These are phyloP conservation scores for Bombylius major DNA, from an alignment of 2,888 invertebrate species.

Conservation along the genomic window DNA sequence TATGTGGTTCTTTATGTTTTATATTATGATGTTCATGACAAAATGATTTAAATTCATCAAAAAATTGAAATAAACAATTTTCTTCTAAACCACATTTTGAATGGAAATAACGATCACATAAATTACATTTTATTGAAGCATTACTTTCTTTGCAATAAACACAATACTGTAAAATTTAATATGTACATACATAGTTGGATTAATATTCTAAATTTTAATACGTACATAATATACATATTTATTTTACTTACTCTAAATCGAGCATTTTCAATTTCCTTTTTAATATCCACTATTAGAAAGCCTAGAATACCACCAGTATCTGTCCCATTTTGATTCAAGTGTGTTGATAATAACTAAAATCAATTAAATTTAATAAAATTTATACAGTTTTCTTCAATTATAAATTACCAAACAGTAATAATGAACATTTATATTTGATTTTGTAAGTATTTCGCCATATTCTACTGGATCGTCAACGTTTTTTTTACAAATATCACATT, in stretches of 20 bases:
- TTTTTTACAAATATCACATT: constrained; percentile 10
- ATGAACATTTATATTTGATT: constrained; percentile 21
- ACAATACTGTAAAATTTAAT: constrained; percentile 16
- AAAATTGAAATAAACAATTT: constrained; percentile 20
- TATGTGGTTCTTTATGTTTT: constrained; percentile 16
- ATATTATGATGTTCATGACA: constrained; percentile 23
- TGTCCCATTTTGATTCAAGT: constrained; percentile 51
- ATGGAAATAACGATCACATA: constrained; percentile 24
- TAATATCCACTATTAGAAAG: constrained; percentile 57
- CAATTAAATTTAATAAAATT: constrained; percentile 17
- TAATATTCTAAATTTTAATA: not conserved
- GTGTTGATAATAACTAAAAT: constrained; percentile 52
- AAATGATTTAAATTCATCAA: constrained; percentile 22
- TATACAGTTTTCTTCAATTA: not conserved
- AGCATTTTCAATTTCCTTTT: constrained; percentile 49
- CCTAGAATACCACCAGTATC: constrained; percentile 64
- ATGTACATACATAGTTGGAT: not conserved
- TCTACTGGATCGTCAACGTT: constrained; percentile 15
- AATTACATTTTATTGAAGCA: constrained; percentile 24
- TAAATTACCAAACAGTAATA: constrained; percentile 28
- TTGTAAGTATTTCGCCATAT: constrained; percentile 28
- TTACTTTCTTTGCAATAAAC: constrained; percentile 19
- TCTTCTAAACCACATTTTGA: constrained; percentile 21
- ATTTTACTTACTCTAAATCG: constrained; percentile 45
- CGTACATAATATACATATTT: too few species aligned